Percentiles rank a stretch among this genome's conserved stretches.
These are phyloP conservation scores for Halocaridina rubra DNA, from an alignment of 2,888 invertebrate genomes.

Conservation along the genomic window DNA sequence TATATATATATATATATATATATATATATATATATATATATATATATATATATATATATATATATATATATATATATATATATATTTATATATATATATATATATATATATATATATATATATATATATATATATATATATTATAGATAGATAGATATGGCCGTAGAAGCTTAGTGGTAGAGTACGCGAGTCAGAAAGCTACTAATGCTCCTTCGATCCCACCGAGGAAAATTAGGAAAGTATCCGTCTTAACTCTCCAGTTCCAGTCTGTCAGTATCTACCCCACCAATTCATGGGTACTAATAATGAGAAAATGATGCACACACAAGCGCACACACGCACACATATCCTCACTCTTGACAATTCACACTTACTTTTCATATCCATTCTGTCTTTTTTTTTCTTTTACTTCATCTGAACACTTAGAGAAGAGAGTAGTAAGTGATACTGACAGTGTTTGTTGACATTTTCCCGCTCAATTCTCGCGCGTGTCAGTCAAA, in stretches of 20 bases:
- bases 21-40: not conserved
- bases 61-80: not conserved
- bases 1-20: not conserved
- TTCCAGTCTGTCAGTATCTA: no score
- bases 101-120: not conserved
- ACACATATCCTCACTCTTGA: no score
- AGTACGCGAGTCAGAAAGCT: no score
- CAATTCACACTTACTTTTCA: not conserved
- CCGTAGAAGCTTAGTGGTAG: no score
- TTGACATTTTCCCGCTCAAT: constrained; percentile 40
- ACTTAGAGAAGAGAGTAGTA: not conserved
- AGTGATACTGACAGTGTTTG: constrained; percentile 40
- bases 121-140: constrained; percentile 4
- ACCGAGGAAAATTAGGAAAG: no score
- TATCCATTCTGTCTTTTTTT: no score
- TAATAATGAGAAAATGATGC: no score
- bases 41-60: not conserved
- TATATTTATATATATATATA: not conserved
- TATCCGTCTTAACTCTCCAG: no score
- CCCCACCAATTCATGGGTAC: no score
- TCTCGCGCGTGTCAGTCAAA: constrained; percentile 36
- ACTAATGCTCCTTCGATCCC: no score
- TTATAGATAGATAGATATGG: not conserved
- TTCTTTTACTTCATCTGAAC: no score
- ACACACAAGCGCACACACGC: no score